Base-by-base conservation (phyloP, 2,113 vertebrate species). In the Protobothrops flavoviridis region DNA sequence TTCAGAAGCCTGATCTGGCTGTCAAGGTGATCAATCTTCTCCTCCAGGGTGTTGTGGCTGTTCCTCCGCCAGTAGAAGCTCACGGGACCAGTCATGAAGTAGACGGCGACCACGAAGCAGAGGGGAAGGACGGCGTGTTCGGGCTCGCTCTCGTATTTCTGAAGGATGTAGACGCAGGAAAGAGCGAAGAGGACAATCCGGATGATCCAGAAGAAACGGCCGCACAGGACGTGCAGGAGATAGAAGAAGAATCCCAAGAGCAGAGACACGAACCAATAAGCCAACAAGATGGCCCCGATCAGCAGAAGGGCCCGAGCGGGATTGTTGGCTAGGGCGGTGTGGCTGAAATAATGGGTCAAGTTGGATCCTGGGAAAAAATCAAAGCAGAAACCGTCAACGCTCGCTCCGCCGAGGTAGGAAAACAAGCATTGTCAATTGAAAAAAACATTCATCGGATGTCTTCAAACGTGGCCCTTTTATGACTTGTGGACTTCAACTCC, bases 51-150 rank as follows among this genome's bases (percentile, higher is more conserved):
- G 95, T 98, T 98, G 91, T 96, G 97, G 90, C 95, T 93, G 48
- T 97, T 98, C 1, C 98, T 97, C 11, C 99, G 98, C 99, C 99
- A 99, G 98, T 98, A 99, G 29, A 98, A 98, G 17, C 99, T 99
- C 92, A 99, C 98, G 0, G 99, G 99, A 29, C 99, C 99, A 0
- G 99, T 99, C 99, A 99, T 99, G 97, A 99, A 99, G 97, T 99
- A 99, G 91, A 99, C 94, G 0, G 98, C 99, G 97, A 99, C 99
- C 90, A 99, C 98, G 93, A 99, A 98, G 96, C 99, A 99, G 93
- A 99, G 98, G 0, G 99, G 99, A 95, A 99, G 97, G 91, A 99
- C 98, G 0, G 99, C 98, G 0, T 97, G 98, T 95, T 99, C 99
- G 0, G 99, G 99, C 96, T 99, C 99, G 0, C 99, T 99, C 97